Evolutionary conservation across 1,140 invertebrate species (phyloP), one percentile per base, ranked within the genome.

Genomic region (Andricus grossulariae): DNA sequence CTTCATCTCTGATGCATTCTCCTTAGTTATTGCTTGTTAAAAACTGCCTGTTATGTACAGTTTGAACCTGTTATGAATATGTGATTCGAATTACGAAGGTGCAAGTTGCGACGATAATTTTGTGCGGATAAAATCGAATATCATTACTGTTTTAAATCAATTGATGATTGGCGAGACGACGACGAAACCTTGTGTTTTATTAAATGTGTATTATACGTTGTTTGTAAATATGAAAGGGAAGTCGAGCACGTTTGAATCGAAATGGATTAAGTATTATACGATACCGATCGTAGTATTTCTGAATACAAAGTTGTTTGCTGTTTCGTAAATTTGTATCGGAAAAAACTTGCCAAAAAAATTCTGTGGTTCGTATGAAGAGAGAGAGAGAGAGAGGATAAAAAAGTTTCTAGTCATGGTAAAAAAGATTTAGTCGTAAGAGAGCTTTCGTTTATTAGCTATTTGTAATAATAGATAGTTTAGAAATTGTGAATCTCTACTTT

Each of bases 261-360:
- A 73, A 74, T 18, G 57, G 72, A 77, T 71, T 76, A 81, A 76
- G 72, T 74, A 81, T 75, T 75, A 79, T 81, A 75, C 76, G 77
- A 79, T 81, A 74, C 76, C 57, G 60, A 78, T 79, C 77, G 78
- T 81, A 74, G 77, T 81, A 79, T 79, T 81, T 81, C 77, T 77
- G 76, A 81, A 72, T 81, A 79, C 84, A 83, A 86, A 87, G 79
- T 79, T 84, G 80, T 87, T 82, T 84, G 83, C 83, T 85, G 84
- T 89, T 90, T 89, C 86, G 50, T 88, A 88, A 87, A 89, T 90
- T 89, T 89, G 85, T 87, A 90, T 87, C 72, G 75, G 76, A 87
- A 80, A 75, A 86, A 85, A 86, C 82, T 87, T 89, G 87, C 86
- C 86, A 88, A 89, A 86, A 84, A 80, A 80, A 83, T 83, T 80